These are phyloP conservation scores for Coregonus clupeaformis DNA, from an alignment of 2,113 vertebrate genomes.

Conservation along the genomic window DNA sequence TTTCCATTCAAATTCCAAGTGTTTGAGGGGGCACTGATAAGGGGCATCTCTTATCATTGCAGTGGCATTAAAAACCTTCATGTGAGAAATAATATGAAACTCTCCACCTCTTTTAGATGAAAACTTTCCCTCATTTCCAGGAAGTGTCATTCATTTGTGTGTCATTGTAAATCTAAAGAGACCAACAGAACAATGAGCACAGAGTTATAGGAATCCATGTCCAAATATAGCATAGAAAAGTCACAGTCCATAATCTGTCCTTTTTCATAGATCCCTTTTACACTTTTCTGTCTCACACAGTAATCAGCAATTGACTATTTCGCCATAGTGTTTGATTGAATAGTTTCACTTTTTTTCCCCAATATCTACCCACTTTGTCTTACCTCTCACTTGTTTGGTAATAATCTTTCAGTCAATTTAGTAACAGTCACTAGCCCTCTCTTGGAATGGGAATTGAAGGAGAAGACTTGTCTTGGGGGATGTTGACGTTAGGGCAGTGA, in stretches of 20 bases:
- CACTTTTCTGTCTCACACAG: not conserved
- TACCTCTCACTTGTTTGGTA: not conserved
- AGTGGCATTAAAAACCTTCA: slow-evolving; percentile 62
- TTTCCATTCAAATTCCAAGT: slow-evolving; percentile 69
- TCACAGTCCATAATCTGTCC: not conserved
- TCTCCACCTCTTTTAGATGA: slow-evolving; percentile 56
- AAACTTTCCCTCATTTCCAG: slow-evolving; percentile 51
- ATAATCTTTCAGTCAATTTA: not conserved
- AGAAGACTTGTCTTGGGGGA: not conserved
- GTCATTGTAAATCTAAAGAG: slow-evolving; percentile 30
- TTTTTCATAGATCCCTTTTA: slow-evolving; percentile 4
- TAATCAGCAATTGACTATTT: not conserved
- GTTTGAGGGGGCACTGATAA: slow-evolving; percentile 59
- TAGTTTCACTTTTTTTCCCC: too few species aligned
- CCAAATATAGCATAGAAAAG: slow-evolving; percentile 14
- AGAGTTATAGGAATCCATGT: slow-evolving; percentile 29
- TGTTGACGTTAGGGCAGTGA: slow-evolving; percentile 9
- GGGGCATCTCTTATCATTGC: slow-evolving; percentile 59
- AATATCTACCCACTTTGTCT: too few species aligned
- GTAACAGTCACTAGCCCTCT: not conserved
- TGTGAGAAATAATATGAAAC: slow-evolving; percentile 67
- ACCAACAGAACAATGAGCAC: slow-evolving; percentile 48
- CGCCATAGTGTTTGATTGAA: not conserved
- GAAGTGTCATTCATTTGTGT: slow-evolving; percentile 56
- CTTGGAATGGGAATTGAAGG: not conserved